Conservation (phyloP, 2,888 invertebrate species). For the Hypolimnas misippus region DNA sequence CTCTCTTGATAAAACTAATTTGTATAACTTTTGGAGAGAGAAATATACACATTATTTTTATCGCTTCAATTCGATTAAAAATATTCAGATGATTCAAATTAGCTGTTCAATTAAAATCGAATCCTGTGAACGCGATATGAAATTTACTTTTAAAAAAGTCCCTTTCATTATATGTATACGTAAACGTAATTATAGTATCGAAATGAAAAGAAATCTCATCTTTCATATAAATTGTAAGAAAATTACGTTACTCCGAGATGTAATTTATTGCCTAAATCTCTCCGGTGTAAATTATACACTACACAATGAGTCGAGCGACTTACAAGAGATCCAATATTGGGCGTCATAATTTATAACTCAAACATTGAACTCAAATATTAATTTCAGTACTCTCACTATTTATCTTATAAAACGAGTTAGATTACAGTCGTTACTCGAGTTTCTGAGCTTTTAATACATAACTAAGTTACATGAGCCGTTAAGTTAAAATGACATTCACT, state of each 20-base stretch:
- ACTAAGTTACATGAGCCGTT: slow-evolving; percentile 37
- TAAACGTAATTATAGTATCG: neutral
- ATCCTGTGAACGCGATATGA: no score
- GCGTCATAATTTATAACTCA: slow-evolving; percentile 31
- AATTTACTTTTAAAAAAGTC: neutral
- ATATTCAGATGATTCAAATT: no score
- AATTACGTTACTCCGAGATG: slow-evolving; percentile 15
- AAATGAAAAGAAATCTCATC: slow-evolving; percentile 1
- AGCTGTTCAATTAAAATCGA: no score
- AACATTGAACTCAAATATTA: slow-evolving; percentile 37
- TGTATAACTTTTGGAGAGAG: no score
- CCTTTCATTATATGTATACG: neutral
- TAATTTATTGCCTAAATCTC: slow-evolving; percentile 26
- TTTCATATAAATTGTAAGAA: slow-evolving; percentile 8
- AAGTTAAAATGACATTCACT: slow-evolving; percentile 42
- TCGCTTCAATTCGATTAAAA: no score
- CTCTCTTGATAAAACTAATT: no score
- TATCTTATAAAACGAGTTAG: slow-evolving; percentile 35
- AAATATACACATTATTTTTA: no score
- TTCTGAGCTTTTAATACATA: slow-evolving; percentile 27
- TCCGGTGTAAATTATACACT: slow-evolving; percentile 18
- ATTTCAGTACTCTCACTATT: slow-evolving; percentile 30
- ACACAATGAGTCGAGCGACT: slow-evolving; percentile 16
- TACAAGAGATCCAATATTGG: slow-evolving; percentile 31
- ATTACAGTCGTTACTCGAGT: slow-evolving; percentile 25